A percentile compares a stretch with the other conserved stretches of the same genome.
phyloP scores from a whole-genome alignment of 2,113 vertebrate species.

The Embiotoca jacksoni region DNA sequence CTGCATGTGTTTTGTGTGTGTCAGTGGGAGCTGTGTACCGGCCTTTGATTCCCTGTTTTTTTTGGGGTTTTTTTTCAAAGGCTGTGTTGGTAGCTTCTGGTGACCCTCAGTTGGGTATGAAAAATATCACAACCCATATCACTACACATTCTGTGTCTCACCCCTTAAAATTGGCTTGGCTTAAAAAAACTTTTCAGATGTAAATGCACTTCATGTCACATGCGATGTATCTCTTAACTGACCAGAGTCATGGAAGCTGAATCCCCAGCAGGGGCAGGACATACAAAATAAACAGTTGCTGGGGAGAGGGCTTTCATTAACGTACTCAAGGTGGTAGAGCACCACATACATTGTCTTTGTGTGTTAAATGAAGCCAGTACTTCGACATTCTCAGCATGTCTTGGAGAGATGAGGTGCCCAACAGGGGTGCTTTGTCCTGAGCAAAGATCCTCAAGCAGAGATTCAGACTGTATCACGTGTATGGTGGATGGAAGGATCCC shows the following conservation, averaged over 20 bases:
- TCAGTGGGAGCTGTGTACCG: conserved; percentile 1
- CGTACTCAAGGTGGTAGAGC: not conserved
- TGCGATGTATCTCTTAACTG: not conserved
- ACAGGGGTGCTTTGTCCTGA: too few relatives aligned
- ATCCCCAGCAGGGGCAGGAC: conserved; percentile 2
- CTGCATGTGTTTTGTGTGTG: conserved; percentile 13
- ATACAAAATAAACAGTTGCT: conserved; percentile 8
- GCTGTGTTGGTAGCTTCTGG: conserved; percentile 40
- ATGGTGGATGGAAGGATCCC: too few relatives aligned
- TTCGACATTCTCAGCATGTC: too few relatives aligned
- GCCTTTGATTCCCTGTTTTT: conserved; percentile 37
- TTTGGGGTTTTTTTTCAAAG: conserved; percentile 34
- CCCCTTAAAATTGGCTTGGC: conserved; percentile 10
- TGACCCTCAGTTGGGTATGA: conserved; percentile 41
- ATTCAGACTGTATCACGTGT: too few relatives aligned
- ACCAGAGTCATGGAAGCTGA: not conserved
- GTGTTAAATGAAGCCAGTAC: not conserved
- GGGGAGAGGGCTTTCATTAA: not conserved
- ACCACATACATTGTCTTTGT: not conserved
- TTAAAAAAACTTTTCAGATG: conserved; percentile 1
- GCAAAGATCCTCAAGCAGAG: too few relatives aligned
- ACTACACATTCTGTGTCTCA: not conserved
- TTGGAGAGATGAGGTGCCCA: too few relatives aligned
- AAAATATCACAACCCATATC: conserved; percentile 38
- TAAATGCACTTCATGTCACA: conserved; percentile 18